Percentiles rank a stretch among this genome's conserved stretches.
Conservation (phyloP, 2,888 invertebrate species). For the Catocala sponsa region DNA sequence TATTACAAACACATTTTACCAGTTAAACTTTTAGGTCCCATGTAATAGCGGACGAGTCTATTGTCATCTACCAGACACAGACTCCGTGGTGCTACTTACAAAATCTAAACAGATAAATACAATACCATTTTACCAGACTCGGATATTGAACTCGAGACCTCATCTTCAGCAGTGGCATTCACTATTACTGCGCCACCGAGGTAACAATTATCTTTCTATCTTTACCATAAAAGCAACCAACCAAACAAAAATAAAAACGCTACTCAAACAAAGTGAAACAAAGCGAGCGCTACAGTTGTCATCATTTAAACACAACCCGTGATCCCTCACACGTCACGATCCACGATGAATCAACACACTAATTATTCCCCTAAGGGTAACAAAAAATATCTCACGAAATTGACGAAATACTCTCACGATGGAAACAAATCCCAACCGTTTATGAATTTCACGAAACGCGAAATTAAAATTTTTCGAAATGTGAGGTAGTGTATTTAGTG, state of each 20-base stretch:
- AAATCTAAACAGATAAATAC: too few relatives aligned
- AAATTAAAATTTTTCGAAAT: constrained; percentile 51
- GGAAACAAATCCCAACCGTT: constrained; percentile 50
- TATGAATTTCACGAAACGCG: constrained; percentile 56
- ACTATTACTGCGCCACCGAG: too few relatives aligned
- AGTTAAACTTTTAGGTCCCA: too few relatives aligned
- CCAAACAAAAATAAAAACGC: not conserved
- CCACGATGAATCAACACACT: constrained; percentile 48
- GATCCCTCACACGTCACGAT: constrained; percentile 55
- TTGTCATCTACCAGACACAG: too few relatives aligned
- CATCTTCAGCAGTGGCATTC: too few relatives aligned
- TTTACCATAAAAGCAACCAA: constrained; percentile 2
- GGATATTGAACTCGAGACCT: too few relatives aligned
- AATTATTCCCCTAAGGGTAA: constrained; percentile 53
- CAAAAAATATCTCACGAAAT: constrained; percentile 53
- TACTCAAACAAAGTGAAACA: not conserved
- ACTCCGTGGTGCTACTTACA: too few relatives aligned
- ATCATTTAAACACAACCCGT: constrained; percentile 46
- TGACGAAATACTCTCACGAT: constrained; percentile 55
- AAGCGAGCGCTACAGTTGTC: constrained; percentile 42
- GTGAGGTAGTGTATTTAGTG: constrained; percentile 47
- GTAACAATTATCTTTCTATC: too few relatives aligned
- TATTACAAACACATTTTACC: too few relatives aligned
- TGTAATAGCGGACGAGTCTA: too few relatives aligned
- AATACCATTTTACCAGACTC: too few relatives aligned